Base-by-base conservation (phyloP, 2,888 invertebrate genomes). In the Elgonia sp. region DNA sequence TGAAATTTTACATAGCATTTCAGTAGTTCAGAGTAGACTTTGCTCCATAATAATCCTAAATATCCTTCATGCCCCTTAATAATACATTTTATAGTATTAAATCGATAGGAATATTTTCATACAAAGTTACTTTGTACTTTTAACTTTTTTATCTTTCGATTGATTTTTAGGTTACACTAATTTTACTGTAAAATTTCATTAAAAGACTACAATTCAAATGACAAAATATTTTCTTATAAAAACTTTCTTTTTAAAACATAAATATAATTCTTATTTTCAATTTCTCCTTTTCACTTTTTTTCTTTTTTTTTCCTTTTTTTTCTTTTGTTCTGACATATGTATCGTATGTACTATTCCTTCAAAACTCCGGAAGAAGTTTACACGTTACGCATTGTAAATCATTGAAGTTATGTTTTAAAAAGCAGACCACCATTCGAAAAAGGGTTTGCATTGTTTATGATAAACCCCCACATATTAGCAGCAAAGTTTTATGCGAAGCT, bases 61-160 rank as follows among this genome's bases (percentile, higher is more conserved):
- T 81, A 86, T 72, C 72, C 42, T 76, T 46, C 46, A 81, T 86
- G 70, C 81, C 70, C 76, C 63, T 63, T 86, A 81, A 86, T 86
- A 85, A 85, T 73, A 77, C 50, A 75, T 67, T 67, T 67, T 75
- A 75, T 40, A 18, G 4, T 60, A 75, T 73, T 70, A 67, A 67
- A 85, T 60, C 67, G 79, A 85, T 76, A 42, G 21, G 21, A 72
- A 40, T 46, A 46, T 75, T 73, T 75, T 75, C 53, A 57, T 62
- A 50, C 46, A 18, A 75, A 83, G 29, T 75, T 75, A 37, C 53
- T 63, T 53, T 53, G 5, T 29, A 29, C 73, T 73, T n/a, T 67
- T 37, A 69, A 50, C 76, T 67, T 57, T 60, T 50, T 37, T 46
- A 50, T 55, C 55, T 18, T 65, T 37, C 57, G 50, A 83, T 76